Base-by-base conservation (phyloP, 92 coral and sea anemone genomes). In the Siderastrea siderea region DNA sequence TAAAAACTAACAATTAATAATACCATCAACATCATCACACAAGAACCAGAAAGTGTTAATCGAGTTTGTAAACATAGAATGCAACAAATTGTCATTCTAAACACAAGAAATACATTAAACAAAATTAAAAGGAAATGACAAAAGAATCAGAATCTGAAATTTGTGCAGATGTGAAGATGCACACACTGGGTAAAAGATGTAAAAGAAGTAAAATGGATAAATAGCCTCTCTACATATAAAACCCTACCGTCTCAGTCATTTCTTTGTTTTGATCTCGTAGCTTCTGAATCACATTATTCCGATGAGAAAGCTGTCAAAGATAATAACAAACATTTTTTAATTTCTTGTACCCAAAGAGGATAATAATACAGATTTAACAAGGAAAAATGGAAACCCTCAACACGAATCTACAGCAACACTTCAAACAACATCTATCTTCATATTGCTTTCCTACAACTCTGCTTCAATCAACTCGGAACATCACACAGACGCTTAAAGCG, bases 271-370 rank as follows among this genome's bases (percentile, higher is more conserved):
- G 95, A 9, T 87, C 89, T 68, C 96, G 93, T 69, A 98, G 88
- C 54, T 97, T 92, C 74, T 88, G 86, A 13, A 96, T 80, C 70
- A 96, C 95, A 79, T 84, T 92, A 71, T 96, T 96, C 43, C 98
- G 90, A 77, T 98, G 98, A 9, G 96, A 87, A 44, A 98, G 88
- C 99, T 98, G 93, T 10, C 67, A 74, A 53, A 8, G 44, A 46
- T 77, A 80, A 72, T 9, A 79, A 14, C 45, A 55, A 11, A 47
- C 9, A 1, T 53, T 52, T 47, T 4, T 6, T 55, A 3, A 6
- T 45, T 45, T 16, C 8, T 15, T 5, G 68, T 13, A 43, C 2
- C 55, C 12, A 16, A 11, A 67, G 1, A 15, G 13, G 49, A 81
- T 6, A 53, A 47, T 10, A 9, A 10, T 11, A n/a, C 5, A 26